These are phyloP conservation scores for Anastatus disparis DNA, from an alignment of 1,140 invertebrate genomes.

Conservation along the genomic window DNA sequence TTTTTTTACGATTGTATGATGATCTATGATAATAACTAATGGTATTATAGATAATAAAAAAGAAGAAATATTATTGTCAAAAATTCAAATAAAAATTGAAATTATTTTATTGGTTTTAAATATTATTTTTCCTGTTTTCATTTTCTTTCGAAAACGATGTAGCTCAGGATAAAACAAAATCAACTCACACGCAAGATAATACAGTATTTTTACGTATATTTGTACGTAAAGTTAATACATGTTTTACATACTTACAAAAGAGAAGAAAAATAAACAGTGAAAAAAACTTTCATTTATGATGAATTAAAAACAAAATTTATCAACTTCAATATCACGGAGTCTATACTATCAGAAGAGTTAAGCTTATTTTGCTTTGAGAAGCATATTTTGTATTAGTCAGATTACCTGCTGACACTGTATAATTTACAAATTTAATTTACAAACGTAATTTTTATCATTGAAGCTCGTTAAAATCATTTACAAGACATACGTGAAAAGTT, in stretches of 20 bases:
- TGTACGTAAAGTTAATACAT: not conserved
- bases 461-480: slow-evolving; percentile 14
- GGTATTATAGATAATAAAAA: slow-evolving; percentile 24
- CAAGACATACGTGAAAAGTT: slow-evolving; percentile 24
- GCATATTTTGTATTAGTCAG: slow-evolving; percentile 10
- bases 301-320: slow-evolving; percentile 1
- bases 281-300: slow-evolving; percentile 14
- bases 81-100: slow-evolving; percentile 30
- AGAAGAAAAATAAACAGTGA: slow-evolving; percentile 19
- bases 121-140: slow-evolving; percentile 13
- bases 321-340: slow-evolving; percentile 16
- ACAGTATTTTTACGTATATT: slow-evolving; percentile 19
- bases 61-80: slow-evolving; percentile 16
- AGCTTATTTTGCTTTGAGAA: not conserved
- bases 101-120: slow-evolving; percentile 37
- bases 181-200: slow-evolving; percentile 31
- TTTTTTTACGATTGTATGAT: slow-evolving; percentile 29
- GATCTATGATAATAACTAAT: slow-evolving; percentile 18
- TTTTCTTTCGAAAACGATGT: slow-evolving; percentile 19
- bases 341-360: not conserved
- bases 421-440: not conserved
- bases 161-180: slow-evolving; percentile 2
- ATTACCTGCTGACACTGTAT: slow-evolving; percentile 25
- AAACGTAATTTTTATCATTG: not conserved
- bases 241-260: slow-evolving; percentile 38